A percentile compares a stretch with the other conserved stretches of the same genome.
These are phyloP conservation scores for Cephalopholis sonnerati DNA, from an alignment of 2,113 vertebrate genomes.

Conservation along the genomic window DNA sequence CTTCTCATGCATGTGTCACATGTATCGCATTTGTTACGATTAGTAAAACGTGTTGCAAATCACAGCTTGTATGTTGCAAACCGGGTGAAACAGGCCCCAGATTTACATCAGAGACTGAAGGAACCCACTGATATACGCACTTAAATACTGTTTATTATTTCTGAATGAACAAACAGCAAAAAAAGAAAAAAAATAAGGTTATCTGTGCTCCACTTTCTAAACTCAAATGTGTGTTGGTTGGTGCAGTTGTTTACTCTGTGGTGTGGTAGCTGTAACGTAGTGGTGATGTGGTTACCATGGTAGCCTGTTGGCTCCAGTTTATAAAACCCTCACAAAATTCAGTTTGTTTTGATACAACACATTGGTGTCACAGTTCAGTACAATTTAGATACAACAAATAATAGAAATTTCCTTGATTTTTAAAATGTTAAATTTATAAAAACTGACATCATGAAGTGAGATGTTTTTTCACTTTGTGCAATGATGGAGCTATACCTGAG, in stretches of 20 bases:
- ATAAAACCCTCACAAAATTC: conserved; percentile 16
- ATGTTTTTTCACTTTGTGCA: too few relatives aligned
- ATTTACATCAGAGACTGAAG: not conserved
- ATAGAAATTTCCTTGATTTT: too few relatives aligned
- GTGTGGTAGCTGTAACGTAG: not conserved
- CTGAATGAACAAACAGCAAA: not conserved
- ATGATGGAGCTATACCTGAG: too few relatives aligned
- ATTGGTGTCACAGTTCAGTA: too few relatives aligned
- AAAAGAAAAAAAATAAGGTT: not conserved
- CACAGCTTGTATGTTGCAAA: not conserved
- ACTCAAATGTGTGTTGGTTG: not conserved
- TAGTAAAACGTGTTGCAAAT: not conserved
- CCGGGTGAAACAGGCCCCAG: not conserved
- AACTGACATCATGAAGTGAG: too few relatives aligned
- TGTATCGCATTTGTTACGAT: not conserved
- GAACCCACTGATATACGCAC: not conserved
- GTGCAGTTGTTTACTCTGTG: not conserved
- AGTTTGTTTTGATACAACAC: too few relatives aligned
- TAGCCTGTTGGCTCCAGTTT: conserved; percentile 11
- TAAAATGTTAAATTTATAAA: too few relatives aligned
- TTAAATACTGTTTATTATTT: too few relatives aligned
- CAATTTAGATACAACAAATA: too few relatives aligned
- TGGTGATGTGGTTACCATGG: conserved; percentile 50
- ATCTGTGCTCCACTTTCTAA: not conserved
- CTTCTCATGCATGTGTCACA: not conserved